Conservation (phyloP, 2,113 vertebrate genomes). For the Salvelinus sp. region DNA sequence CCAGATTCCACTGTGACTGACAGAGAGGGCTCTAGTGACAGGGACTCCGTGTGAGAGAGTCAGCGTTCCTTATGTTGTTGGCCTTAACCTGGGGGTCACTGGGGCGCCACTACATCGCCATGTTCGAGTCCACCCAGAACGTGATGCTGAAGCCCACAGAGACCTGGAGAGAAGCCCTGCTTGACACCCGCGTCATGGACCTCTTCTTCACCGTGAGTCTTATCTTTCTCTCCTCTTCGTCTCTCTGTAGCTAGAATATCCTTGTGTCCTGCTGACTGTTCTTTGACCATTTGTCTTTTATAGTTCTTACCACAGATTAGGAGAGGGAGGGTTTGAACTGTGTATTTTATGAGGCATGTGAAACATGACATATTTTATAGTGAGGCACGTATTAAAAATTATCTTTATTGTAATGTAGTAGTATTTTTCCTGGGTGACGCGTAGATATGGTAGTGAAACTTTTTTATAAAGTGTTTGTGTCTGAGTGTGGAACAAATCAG, state of each 20-base stretch:
- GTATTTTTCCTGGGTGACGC: neutral
- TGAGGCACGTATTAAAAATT: too few species aligned
- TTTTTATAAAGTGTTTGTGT: slow-evolving; percentile 44
- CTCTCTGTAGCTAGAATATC: neutral
- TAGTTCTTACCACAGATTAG: neutral
- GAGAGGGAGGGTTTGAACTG: slow-evolving; percentile 14
- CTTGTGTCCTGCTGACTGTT: too few species aligned
- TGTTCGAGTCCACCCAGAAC: slow-evolving; percentile 99
- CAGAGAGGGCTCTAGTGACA: too few species aligned
- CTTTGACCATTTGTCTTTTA: neutral
- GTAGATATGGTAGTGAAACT: slow-evolving; percentile 22
- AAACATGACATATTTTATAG: too few species aligned
- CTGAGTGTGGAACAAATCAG: slow-evolving; percentile 64
- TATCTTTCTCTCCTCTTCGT: neutral
- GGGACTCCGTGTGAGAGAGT: neutral
- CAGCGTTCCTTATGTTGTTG: slow-evolving; percentile 78
- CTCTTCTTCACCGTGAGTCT: slow-evolving; percentile 98
- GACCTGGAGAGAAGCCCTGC: slow-evolving; percentile 94
- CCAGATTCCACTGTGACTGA: too few species aligned
- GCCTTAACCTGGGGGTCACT: slow-evolving; percentile 96
- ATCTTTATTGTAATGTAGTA: too few species aligned
- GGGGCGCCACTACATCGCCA: slow-evolving; percentile 99
- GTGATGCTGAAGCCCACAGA: slow-evolving; percentile 97
- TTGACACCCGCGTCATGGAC: slow-evolving; percentile 98
- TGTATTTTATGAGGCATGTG: neutral